Percentiles rank a stretch among this genome's conserved stretches.
phyloP scores from a whole-genome alignment of 1,140 invertebrate genomes.

The Saccostrea echinata region DNA sequence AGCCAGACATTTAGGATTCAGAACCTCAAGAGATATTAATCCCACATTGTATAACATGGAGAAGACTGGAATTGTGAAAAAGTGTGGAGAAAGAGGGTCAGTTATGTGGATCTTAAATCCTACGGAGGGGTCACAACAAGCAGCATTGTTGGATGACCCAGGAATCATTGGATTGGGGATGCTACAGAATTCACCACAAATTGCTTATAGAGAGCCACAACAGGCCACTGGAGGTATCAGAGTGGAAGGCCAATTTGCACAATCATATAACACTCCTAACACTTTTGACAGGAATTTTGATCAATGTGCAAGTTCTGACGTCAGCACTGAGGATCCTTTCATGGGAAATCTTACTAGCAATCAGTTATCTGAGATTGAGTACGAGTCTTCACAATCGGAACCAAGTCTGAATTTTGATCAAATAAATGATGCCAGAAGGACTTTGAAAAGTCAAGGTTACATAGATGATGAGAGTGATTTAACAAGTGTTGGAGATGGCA shows the following conservation, averaged over 20 bases:
- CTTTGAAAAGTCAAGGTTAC: background rate
- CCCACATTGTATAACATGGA: slow-evolving; percentile 69
- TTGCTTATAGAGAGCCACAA: background rate
- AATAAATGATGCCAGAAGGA: slow-evolving; percentile 14
- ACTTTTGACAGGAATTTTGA: background rate
- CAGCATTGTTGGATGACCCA: background rate
- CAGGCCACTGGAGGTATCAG: background rate
- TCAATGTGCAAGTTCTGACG: background rate
- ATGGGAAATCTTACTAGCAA: background rate
- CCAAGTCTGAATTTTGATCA: background rate
- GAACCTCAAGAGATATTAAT: slow-evolving; percentile 71
- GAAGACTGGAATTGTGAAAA: background rate
- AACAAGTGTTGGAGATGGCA: background rate
- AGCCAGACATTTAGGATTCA: slow-evolving; percentile 67
- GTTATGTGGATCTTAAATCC: slow-evolving; percentile 36
- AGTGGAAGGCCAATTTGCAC: background rate
- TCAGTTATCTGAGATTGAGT: background rate
- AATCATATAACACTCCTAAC: background rate
- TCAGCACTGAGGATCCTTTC: background rate
- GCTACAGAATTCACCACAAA: background rate
- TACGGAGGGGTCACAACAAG: background rate
- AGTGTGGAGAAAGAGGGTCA: background rate
- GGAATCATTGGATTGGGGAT: background rate
- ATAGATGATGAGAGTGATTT: background rate
- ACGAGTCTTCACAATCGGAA: slow-evolving; percentile 5